These are phyloP conservation scores for Watsonalla binaria DNA, from an alignment of 2,888 invertebrate species.

Conservation along the genomic window DNA sequence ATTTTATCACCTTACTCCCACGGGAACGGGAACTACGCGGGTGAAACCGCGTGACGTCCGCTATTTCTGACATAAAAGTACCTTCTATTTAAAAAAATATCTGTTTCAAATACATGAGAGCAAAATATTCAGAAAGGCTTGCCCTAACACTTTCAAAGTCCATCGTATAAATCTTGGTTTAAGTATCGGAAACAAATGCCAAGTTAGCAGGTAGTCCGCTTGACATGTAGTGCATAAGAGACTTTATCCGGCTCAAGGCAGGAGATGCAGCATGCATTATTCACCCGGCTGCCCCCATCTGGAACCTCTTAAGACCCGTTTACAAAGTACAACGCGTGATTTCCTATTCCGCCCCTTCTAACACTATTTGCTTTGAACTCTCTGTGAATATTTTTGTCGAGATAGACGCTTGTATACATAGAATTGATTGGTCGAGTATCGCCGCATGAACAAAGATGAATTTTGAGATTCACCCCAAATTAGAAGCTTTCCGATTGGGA, in stretches of 20 bases:
- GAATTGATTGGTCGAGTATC: too few species aligned
- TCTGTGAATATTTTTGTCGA: conserved; percentile 1
- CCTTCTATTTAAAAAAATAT: too few species aligned
- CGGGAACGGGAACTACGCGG: too few species aligned
- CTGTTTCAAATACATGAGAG: too few species aligned
- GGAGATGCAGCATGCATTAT: conserved; percentile 28
- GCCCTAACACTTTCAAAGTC: not conserved
- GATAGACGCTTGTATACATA: not conserved
- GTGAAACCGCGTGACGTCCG: too few species aligned
- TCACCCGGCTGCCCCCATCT: conserved; percentile 21
- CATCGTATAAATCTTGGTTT: not conserved
- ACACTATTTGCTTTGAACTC: conserved; percentile 9
- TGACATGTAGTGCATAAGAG: conserved; percentile 12
- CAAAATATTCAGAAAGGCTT: not conserved
- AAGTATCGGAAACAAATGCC: conserved; percentile 1
- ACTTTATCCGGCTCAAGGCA: conserved; percentile 15
- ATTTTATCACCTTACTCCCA: too few species aligned
- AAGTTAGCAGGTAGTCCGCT: conserved; percentile 1
- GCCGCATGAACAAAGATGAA: too few species aligned
- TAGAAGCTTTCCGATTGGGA: too few species aligned
- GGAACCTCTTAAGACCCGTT: conserved; percentile 16
- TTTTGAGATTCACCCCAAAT: too few species aligned
- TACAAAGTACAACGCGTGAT: conserved; percentile 20
- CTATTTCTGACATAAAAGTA: too few species aligned
- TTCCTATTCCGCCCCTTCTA: conserved; percentile 15